phyloP scores from a whole-genome alignment of 2,113 vertebrate species.

The Saguinus imperator region DNA sequence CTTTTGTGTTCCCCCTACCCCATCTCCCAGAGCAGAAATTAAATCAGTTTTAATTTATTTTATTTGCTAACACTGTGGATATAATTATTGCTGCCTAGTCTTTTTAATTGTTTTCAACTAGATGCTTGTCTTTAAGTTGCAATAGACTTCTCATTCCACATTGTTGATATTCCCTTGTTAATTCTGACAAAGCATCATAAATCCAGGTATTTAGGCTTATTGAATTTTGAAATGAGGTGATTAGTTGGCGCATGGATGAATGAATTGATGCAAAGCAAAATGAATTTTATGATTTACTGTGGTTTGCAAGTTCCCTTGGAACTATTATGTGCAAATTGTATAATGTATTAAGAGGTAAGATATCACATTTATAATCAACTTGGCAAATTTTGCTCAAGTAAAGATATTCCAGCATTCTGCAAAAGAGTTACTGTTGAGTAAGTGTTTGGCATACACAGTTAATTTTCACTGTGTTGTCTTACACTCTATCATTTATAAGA shows the following conservation, averaged over 20 bases:
- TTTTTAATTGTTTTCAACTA: constrained; percentile 92
- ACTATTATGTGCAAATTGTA: constrained; percentile 86
- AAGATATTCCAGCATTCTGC: constrained; percentile 69
- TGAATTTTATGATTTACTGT: constrained; percentile 91
- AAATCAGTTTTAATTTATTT: constrained; percentile 92
- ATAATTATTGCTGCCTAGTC: constrained; percentile 87
- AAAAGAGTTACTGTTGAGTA: constrained; percentile 85
- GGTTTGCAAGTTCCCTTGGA: constrained; percentile 86
- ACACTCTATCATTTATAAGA: constrained; percentile 57
- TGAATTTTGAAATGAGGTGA: constrained; percentile 92
- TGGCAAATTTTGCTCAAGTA: constrained; percentile 81
- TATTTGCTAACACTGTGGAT: constrained; percentile 89
- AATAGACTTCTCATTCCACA: constrained; percentile 84
- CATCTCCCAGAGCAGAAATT: constrained; percentile 89
- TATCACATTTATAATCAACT: constrained; percentile 85
- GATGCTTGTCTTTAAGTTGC: constrained; percentile 88
- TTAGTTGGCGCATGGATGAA: constrained; percentile 87
- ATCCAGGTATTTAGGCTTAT: constrained; percentile 92
- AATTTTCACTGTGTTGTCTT: constrained; percentile 83
- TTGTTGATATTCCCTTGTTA: constrained; percentile 87
- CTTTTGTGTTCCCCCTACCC: constrained; percentile 83
- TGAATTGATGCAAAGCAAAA: constrained; percentile 88
- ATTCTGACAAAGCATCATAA: constrained; percentile 89
- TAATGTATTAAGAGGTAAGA: constrained; percentile 85
- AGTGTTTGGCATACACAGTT: constrained; percentile 80